Evolutionary conservation across 2,113 vertebrate genomes (phyloP).

Genomic region (Rhodinocichla rosea): DNA sequence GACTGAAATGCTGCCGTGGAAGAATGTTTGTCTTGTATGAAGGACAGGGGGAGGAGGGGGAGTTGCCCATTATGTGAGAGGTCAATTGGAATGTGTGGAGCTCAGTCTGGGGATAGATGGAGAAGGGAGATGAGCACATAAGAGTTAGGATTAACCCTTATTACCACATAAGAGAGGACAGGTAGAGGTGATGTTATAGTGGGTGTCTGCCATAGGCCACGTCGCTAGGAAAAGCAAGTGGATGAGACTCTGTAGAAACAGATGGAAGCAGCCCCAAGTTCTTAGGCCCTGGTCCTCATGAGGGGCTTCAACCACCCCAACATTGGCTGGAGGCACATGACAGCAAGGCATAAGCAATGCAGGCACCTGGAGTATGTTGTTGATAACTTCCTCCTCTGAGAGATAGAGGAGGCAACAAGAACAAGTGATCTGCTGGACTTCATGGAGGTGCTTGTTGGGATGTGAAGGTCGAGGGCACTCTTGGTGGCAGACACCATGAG

Average conservation of each 20-base stretch:
- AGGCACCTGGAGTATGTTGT: not conserved
- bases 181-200: not conserved
- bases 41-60: not conserved
- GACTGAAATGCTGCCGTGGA: not conserved
- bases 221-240: not conserved
- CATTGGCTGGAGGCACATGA: not conserved
- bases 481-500: not conserved
- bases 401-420: not conserved
- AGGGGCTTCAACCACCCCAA: not conserved
- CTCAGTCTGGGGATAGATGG: not conserved
- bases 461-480: not conserved
- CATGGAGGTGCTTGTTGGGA: accelerated
- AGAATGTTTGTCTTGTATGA: not conserved
- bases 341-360: not conserved
- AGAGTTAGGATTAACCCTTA: not conserved
- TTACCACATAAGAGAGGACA: not conserved
- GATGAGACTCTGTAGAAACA: not conserved
- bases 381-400: not conserved
- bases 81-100: not conserved
- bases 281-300: not conserved
- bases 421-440: not conserved
- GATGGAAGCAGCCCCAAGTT: not conserved
- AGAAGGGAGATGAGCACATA: not conserved
- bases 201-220: not conserved
- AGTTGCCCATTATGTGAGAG: not conserved